Conservation (phyloP, 2,888 invertebrate species). For the Bombylius discolor region DNA sequence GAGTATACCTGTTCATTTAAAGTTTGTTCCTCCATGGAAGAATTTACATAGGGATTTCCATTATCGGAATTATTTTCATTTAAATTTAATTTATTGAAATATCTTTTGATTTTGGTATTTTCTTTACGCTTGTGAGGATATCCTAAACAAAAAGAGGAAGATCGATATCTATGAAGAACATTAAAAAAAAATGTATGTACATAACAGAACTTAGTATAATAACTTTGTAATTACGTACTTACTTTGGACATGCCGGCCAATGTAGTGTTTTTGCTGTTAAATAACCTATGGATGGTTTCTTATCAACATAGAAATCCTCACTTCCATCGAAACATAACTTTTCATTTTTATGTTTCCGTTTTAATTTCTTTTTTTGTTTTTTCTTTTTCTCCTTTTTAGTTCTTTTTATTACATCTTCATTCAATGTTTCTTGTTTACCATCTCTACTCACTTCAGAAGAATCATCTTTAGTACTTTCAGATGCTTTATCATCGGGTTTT, state of each 20-base stretch:
- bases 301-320: constrained; percentile 48
- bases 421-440: not conserved
- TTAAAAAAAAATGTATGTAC: too few relatives aligned
- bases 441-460: not conserved
- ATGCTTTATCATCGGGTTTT: not conserved
- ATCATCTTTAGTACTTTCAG: not conserved
- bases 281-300: constrained; percentile 43
- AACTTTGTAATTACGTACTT: constrained; percentile 16
- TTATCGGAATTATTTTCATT: not conserved
- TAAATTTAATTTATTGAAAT: constrained; percentile 14
- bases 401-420: not conserved
- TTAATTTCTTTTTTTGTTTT: not conserved
- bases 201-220: too few relatives aligned
- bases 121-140: not conserved
- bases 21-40: constrained; percentile 2
- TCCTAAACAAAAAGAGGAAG: not conserved
- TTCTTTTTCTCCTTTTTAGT: constrained; percentile 1
- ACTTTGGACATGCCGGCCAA: constrained; percentile 50
- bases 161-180: not conserved
- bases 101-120: constrained; percentile 13
- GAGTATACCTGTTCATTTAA: constrained; percentile 39
- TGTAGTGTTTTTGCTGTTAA: constrained; percentile 47
- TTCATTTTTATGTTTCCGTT: not conserved
- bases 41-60: not conserved
- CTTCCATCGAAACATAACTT: constrained; percentile 24